Evolutionary conservation across 2,888 invertebrate genomes (phyloP).

Genomic region (Euspilapteryx auroguttella): DNA sequence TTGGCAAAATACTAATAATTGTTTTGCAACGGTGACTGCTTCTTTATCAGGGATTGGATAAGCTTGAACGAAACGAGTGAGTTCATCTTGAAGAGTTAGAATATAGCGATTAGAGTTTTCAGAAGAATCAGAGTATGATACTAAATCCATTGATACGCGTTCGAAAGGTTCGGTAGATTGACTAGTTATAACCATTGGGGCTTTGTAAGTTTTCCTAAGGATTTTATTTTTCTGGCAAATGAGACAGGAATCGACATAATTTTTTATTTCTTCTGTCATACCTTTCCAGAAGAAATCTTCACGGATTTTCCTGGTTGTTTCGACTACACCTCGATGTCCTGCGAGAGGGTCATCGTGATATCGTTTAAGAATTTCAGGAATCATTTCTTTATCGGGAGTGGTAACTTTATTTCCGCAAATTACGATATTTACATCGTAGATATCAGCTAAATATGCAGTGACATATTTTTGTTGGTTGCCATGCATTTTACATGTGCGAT

Average conservation of each 20-base stretch:
- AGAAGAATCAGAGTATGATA: slow-evolving; percentile 16
- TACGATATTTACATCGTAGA: slow-evolving; percentile 11
- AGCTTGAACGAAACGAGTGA: slow-evolving; percentile 16
- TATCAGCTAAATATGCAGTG: slow-evolving; percentile 13
- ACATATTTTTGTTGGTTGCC: slow-evolving; percentile 12
- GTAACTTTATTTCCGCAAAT: slow-evolving; percentile 13
- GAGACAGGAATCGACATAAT: too few species aligned
- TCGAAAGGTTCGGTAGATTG: too few species aligned
- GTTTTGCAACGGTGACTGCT: slow-evolving; percentile 14
- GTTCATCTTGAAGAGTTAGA: slow-evolving; percentile 15
- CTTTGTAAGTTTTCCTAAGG: too few species aligned
- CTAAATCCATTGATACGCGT: too few species aligned
- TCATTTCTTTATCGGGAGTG: slow-evolving; percentile 11
- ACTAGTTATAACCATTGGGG: too few species aligned
- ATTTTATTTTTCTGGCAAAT: too few species aligned
- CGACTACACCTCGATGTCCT: slow-evolving; percentile 15
- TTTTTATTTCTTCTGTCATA: slow-evolving; percentile 15
- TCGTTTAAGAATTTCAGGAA: slow-evolving; percentile 13
- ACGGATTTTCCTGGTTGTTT: slow-evolving; percentile 15
- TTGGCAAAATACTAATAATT: slow-evolving; percentile 15
- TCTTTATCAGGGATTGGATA: slow-evolving; percentile 18
- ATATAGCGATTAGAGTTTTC: slow-evolving; percentile 14
- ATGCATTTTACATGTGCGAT: too few species aligned
- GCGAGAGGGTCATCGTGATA: slow-evolving; percentile 15
- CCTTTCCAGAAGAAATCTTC: slow-evolving; percentile 16